Conservation (phyloP, 2,888 invertebrate genomes). For the Crioceris asparagi region DNA sequence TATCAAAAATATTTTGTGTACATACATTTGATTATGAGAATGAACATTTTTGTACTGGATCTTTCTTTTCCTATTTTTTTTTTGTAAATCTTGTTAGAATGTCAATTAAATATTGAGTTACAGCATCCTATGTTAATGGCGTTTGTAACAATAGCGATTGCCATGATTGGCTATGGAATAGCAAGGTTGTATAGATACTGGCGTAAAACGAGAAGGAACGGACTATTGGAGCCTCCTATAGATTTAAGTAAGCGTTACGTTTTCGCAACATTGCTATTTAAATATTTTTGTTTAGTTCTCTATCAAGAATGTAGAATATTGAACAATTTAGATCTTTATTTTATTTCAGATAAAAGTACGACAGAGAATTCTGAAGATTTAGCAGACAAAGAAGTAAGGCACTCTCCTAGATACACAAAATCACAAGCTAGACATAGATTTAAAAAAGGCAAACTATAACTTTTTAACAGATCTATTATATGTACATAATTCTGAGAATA, state of each 20-base stretch:
- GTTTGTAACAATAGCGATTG: slow-evolving; percentile 53
- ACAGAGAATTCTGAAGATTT: slow-evolving; percentile 16
- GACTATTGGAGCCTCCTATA: slow-evolving; percentile 44
- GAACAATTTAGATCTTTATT: no score
- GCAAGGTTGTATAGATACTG: slow-evolving; percentile 49
- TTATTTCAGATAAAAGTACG: slow-evolving; percentile 1
- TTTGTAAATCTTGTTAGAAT: neutral
- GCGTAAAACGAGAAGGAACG: slow-evolving; percentile 41
- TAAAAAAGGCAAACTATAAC: slow-evolving; percentile 59
- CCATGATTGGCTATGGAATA: slow-evolving; percentile 55
- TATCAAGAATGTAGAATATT: neutral
- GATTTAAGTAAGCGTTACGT: slow-evolving; percentile 34
- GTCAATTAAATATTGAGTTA: slow-evolving; percentile 23
- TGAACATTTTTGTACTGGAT: no score
- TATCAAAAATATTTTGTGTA: no score
- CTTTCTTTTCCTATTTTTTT: no score
- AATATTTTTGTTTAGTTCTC: neutral
- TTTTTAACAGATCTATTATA: no score
- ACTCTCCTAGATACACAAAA: slow-evolving; percentile 53
- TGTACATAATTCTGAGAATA: no score
- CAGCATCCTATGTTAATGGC: slow-evolving; percentile 67
- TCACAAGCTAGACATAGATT: slow-evolving; percentile 66
- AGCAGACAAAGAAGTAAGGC: slow-evolving; percentile 25
- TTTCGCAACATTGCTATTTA: neutral
- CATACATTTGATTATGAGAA: no score